A percentile compares a stretch with the other conserved stretches of the same genome.
These are phyloP conservation scores for Tiphia femorata DNA, from an alignment of 2,888 invertebrate species.

Conservation along the genomic window DNA sequence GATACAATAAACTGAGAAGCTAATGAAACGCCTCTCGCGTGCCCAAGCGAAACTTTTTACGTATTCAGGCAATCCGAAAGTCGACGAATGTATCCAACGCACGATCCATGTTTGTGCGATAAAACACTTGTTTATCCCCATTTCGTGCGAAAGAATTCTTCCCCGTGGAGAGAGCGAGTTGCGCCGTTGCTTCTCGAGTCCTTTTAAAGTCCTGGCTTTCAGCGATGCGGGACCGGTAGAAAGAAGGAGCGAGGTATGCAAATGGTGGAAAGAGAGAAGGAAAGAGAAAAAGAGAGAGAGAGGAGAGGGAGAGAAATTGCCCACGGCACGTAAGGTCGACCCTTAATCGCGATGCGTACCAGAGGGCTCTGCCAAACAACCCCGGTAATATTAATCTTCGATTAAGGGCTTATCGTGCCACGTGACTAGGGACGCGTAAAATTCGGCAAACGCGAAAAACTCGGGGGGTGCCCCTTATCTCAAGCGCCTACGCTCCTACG, in stretches of 20 bases:
- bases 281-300: neutral
- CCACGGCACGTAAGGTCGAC: constrained; percentile 42
- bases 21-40: too few species aligned
- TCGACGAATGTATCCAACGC: too few species aligned
- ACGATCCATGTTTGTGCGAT: too few species aligned
- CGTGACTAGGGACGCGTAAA: constrained; percentile 45
- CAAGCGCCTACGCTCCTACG: too few species aligned
- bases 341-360: constrained; percentile 55
- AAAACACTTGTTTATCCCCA: too few species aligned
- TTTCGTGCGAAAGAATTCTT: too few species aligned
- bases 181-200: too few species aligned
- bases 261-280: neutral
- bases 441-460: constrained; percentile 51
- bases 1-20: too few species aligned
- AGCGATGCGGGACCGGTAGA: neutral
- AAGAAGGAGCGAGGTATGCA: too few species aligned
- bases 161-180: too few species aligned
- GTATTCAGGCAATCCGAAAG: too few species aligned
- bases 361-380: constrained; percentile 41
- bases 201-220: neutral
- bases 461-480: constrained; percentile 35
- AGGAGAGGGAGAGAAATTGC: constrained; percentile 21
- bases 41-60: too few species aligned
- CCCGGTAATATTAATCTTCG: constrained; percentile 61
- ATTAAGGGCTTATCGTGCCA: constrained; percentile 57